Base-by-base conservation (phyloP, 1,140 invertebrate species). In the Chymomyza costata region DNA sequence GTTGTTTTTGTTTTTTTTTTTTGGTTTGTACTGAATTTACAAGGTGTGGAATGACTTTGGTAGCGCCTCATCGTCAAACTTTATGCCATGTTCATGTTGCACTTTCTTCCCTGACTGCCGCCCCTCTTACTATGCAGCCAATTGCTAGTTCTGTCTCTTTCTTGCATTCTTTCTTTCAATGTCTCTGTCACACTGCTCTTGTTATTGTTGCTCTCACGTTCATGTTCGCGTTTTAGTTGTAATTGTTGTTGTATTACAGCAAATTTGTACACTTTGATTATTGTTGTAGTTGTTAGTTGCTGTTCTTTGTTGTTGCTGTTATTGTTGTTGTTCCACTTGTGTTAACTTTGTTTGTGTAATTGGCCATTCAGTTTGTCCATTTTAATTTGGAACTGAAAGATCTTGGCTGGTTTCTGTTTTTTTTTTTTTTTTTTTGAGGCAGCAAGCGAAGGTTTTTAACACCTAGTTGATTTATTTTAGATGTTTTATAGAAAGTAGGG, bases 161-260 rank as follows among this genome's bases (percentile, higher is more conserved):
- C 32, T 14, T 10, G 6, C n/a, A 5, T 10, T 14, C 32, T 10
- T 10, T 34, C 32, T 34, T 34, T 34, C 8, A 38, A 7, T 14
- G 5, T 38, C 15, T 15, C 35, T 38, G 6, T 38, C 32, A 6
- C 35, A 7, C 38, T 39, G 38, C 34, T 38, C n/a, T 25, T 43
- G 49, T 43, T 34, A 31, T 21, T 53, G 34, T 21, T 47, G 47
- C 35, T 49, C 14, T 68, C 74, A 80, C 71, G 71, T 71, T 78
- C 71, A 78, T 80, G 68, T 68, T 81, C 74, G 73, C 73, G 73
- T 80, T 81, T 80, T 80, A 80, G 81, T n/a, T 80, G 73, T 80
- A 80, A 80, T 80, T 80, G 73, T 80, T 80, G 73, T 78, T 78
- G 73, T 68, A 80, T 78, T 71, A 78, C 73, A 78, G 73, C 73